Percentiles rank a stretch among this genome's conserved stretches.
Evolutionary conservation across 2,113 vertebrate genomes (phyloP).

Genomic region (Diadophis punctatus): DNA sequence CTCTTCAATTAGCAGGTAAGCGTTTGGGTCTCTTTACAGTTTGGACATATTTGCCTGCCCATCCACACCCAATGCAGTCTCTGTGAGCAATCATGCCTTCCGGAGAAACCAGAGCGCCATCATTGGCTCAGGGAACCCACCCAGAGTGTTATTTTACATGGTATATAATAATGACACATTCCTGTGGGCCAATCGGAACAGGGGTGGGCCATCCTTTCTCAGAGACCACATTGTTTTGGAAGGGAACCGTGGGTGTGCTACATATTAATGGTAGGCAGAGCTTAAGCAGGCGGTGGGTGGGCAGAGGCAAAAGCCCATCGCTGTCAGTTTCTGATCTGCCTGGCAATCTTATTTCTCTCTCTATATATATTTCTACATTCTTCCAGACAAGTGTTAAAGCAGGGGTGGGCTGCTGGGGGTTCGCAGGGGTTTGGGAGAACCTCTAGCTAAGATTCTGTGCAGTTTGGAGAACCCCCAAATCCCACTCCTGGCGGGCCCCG

Average conservation of each 20-base stretch:
- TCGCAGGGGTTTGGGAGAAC: too few species aligned
- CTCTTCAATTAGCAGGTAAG: not conserved
- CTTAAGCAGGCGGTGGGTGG: not conserved
- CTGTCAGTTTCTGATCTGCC: not conserved
- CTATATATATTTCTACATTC: not conserved
- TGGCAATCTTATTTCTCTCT: not conserved
- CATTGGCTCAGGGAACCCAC: not conserved
- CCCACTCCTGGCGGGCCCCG: too few species aligned
- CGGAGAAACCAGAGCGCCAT: not conserved
- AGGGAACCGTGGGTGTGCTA: not conserved
- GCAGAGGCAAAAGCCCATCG: not conserved
- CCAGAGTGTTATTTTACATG: not conserved
- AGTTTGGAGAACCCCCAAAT: too few species aligned
- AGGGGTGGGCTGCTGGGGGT: too few species aligned
- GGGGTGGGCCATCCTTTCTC: not conserved
- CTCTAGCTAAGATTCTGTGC: too few species aligned
- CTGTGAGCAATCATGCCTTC: not conserved
- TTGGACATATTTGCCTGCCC: not conserved
- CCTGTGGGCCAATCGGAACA: not conserved
- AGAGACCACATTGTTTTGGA: not conserved
- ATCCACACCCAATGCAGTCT: not conserved
- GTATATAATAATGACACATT: not conserved
- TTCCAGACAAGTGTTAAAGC: not conserved
- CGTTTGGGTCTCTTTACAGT: not conserved
- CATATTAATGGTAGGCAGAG: not conserved